Evolutionary conservation across 2,888 invertebrate species (phyloP), one percentile per base, ranked within the genome.

Genomic region (Chymomyza procnemis): DNA sequence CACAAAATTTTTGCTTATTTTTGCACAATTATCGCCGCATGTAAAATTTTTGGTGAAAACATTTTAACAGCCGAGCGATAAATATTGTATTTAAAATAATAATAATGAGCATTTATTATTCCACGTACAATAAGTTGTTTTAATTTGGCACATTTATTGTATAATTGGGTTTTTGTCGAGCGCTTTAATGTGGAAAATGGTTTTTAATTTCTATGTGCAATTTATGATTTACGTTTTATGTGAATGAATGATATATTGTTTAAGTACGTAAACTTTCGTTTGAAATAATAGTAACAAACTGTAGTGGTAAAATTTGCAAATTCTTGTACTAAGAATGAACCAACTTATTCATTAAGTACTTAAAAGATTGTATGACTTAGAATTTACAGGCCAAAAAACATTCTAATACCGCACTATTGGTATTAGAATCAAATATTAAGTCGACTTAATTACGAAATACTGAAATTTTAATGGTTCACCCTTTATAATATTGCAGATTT

Each of bases 11-110:
- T 71, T 62, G 69, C 76, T 74, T 74, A 76, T 41, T 78, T 78
- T 80, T 73, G 68, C 80, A 71, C 78, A 80, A 82, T 80, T 80
- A 82, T 75, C 83, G 69, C 69, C 68, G 80, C 73, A 74, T 79
- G 78, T 79, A 80, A 80, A 63, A 77, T 81, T 69, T 65, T 71
- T 41, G 34, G 64, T 68, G 68, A 67, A 72, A 78, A 74, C 72
- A 74, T 71, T 80, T 74, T 41, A 9, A 41, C 34, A 41, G 34
- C 34, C 34, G 3, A 41, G 34, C 12, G 12, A 41, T 41, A 41
- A 41, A 41, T 41, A 41, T 41, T 41, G 34, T 14, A 41, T 12
- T 41, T 41, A 41, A 41, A 12, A 12, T 12, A 41, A 41, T 12
- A 41, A 41, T 41, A 41, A 41, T 41, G 34, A 41, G 34, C 34